phyloP scores from a whole-genome alignment of 2,888 invertebrate species.

The Lasioglossum pauxillum region DNA sequence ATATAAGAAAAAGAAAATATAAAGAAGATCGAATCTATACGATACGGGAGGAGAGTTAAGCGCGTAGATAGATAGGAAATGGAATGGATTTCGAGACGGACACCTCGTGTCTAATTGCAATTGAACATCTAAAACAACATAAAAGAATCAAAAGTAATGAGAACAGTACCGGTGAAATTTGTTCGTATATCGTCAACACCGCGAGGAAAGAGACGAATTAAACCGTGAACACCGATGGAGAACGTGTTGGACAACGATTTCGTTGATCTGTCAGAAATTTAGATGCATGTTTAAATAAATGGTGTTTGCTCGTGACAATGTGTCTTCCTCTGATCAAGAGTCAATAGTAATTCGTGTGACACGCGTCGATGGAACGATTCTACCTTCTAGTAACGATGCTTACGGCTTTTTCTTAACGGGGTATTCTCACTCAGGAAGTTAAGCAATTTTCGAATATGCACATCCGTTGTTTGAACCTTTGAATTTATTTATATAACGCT shows the following conservation, averaged over 20 bases:
- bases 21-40: conserved; percentile 53
- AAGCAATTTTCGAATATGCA: not conserved
- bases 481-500: not conserved
- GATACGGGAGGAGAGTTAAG: conserved; percentile 32
- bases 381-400: not conserved
- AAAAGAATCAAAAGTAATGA: not conserved
- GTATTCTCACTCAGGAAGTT: conserved; percentile 5
- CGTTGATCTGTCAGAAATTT: conserved; percentile 61
- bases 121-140: conserved; percentile 18
- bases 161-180: not conserved
- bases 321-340: conserved; percentile 46
- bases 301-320: conserved; percentile 38
- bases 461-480: no score
- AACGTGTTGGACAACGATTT: conserved; percentile 46
- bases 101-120: conserved; percentile 51
- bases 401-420: conserved; percentile 5
- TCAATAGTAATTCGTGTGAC: conserved; percentile 10
- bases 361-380: not conserved
- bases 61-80: conserved; percentile 53
- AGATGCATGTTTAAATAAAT: conserved; percentile 44
- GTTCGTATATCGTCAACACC: conserved; percentile 30
- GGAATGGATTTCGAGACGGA: conserved; percentile 30
- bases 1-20: conserved; percentile 43
- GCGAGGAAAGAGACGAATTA: conserved; percentile 23
- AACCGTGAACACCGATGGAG: conserved; percentile 4